Base-by-base conservation (phyloP, 1,140 invertebrate genomes). In the Drosophila bocqueti region DNA sequence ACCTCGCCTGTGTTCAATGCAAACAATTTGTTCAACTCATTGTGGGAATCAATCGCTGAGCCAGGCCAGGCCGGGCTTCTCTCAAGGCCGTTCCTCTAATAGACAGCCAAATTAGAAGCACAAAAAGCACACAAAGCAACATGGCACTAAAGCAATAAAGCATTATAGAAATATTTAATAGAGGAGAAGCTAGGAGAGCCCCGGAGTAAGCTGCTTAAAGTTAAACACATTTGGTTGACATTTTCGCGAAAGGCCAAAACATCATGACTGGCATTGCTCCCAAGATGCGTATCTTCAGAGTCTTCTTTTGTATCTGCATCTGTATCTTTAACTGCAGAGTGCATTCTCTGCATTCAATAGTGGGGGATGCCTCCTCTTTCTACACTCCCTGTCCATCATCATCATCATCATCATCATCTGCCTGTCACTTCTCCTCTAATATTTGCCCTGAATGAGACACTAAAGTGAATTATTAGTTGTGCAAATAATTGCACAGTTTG, bases 381-480 rank as follows among this genome's bases (percentile, higher is more conserved):
- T 7, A 16, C 38, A 16, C 4, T 5, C 36, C 11, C 15, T 9
- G 10, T 16, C 5, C 6, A 3, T 7, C 46, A 10, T n/a, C 18
- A 18, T 29, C 18, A 24, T 29, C 18, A 24, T 36, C 34, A 10
- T n/a, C 18, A 18, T 29, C 18, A 24, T 36, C 34, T 36, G 40
- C 21, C n/a, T 36, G 55, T 45, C 31, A 49, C 31, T 38, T 36
- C 58, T 71, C 47, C 42, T 45, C 42, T 62, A 89, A 87, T 87
- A 89, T 87, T 84, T 89, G 68, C 61, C 46, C 62, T 45, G 66
- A 84, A 71, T 74, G 84, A 83, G 86, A 87, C 84, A 81, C 84
- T 89, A 84, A 89, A 87, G 84, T 87, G 83, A 89, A 87, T 87
- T 87, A 84, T 87, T 89, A 87, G 84, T 87, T 89, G 84, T 78